Percentiles rank a stretch among this genome's conserved stretches.
Evolutionary conservation across 2,888 invertebrate species (phyloP).

Genomic region (Nyleta sp.): DNA sequence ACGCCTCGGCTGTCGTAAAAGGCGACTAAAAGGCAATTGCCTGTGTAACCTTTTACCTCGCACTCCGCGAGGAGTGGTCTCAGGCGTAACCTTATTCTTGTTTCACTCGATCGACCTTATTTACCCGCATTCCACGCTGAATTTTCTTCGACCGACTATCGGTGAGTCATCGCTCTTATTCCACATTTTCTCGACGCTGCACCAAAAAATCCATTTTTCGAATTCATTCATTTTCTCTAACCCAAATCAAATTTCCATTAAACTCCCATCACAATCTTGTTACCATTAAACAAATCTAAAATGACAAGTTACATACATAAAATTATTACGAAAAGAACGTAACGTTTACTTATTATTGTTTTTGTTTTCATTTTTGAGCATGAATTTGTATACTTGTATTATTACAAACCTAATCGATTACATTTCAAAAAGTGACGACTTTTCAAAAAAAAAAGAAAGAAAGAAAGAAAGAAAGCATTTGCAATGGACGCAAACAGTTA

Average conservation of each 20-base stretch:
- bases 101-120: constrained; percentile 67
- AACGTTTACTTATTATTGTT: too few species aligned
- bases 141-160: constrained; percentile 63
- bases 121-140: constrained; percentile 63
- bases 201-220: constrained; percentile 9
- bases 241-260: too few species aligned
- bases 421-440: too few species aligned
- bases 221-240: too few species aligned
- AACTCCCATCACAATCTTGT: too few species aligned
- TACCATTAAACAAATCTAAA: too few species aligned
- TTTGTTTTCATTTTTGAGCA: too few species aligned
- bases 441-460: too few species aligned
- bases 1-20: constrained; percentile 63
- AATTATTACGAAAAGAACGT: too few species aligned
- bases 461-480: constrained; percentile 2
- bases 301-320: too few species aligned
- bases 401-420: too few species aligned
- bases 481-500: background rate
- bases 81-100: constrained; percentile 68
- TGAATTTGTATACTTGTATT: too few species aligned
- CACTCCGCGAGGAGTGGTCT: constrained; percentile 65
- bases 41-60: constrained; percentile 67
- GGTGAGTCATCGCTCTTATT: constrained; percentile 61
- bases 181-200: constrained; percentile 33
- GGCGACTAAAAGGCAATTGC: constrained; percentile 67